These are phyloP conservation scores for Rhopalosiphum padi DNA, from an alignment of 1,140 invertebrate genomes.

Conservation along the genomic window DNA sequence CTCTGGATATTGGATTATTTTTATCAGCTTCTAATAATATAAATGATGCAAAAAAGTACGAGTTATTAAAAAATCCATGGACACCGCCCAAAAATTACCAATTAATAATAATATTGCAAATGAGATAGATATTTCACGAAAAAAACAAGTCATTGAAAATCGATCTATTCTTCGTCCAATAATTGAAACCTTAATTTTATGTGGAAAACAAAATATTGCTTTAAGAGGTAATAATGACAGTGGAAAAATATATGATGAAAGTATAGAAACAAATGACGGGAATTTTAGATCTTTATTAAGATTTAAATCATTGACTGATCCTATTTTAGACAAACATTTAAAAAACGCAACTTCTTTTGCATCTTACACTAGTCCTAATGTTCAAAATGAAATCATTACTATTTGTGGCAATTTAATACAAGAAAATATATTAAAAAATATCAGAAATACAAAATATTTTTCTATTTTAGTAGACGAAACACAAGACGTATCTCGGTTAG, in stretches of 20 bases:
- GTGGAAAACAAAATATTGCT: no score
- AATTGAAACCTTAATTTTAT: no score
- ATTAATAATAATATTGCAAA: no score
- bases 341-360: neutral
- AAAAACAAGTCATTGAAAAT: no score
- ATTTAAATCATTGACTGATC: neutral
- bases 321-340: conserved; percentile 3
- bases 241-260: no score
- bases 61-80: neutral
- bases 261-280: neutral
- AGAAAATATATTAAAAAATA: neutral
- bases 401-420: neutral
- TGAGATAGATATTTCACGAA: no score
- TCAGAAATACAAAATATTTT: neutral
- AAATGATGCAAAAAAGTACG: neutral
- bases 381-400: neutral
- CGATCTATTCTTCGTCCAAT: no score
- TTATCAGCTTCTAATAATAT: neutral
- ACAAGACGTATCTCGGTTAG: neutral
- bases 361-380: neutral
- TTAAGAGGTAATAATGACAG: no score
- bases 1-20: neutral
- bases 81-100: neutral
- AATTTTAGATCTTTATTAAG: neutral
- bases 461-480: neutral